Conservation (phyloP, 2,888 invertebrate genomes). For the Nasonia oneida region DNA sequence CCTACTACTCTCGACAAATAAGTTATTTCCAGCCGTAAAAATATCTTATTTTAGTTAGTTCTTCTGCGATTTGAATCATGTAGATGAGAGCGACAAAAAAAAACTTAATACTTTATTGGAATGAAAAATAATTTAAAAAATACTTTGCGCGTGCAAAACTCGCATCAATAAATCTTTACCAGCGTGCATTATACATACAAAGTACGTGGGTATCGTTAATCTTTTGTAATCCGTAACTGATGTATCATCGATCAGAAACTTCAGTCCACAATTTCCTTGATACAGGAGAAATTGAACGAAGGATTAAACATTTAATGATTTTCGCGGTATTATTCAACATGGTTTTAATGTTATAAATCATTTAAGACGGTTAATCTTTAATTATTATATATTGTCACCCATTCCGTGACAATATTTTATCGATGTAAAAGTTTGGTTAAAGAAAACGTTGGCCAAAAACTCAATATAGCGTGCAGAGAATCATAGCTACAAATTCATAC, state of each 20-base stretch:
- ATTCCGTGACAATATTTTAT: too few relatives aligned
- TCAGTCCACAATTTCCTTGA: constrained; percentile 23
- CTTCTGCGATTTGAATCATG: not conserved
- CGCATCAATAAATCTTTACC: constrained; percentile 25
- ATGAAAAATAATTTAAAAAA: not conserved
- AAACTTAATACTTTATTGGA: not conserved
- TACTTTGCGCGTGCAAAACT: not conserved
- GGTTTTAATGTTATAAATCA: not conserved
- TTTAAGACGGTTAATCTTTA: not conserved
- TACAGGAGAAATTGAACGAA: constrained; percentile 7
- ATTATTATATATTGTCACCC: too few relatives aligned
- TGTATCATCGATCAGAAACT: constrained; percentile 29
- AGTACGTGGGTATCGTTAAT: constrained; percentile 35
- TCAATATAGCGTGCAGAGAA: too few relatives aligned
- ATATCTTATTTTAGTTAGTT: not conserved
- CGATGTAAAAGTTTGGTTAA: too few relatives aligned
- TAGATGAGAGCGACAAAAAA: not conserved
- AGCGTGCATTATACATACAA: not conserved
- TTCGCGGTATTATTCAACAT: not conserved
- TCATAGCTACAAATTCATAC: too few relatives aligned
- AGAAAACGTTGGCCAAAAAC: too few relatives aligned
- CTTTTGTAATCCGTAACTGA: constrained; percentile 36
- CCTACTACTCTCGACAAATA: not conserved
- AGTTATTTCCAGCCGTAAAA: not conserved
- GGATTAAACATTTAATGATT: constrained; percentile 8